These are phyloP conservation scores for Regulus satrapa DNA, from an alignment of 2,113 vertebrate species.

Conservation along the genomic window DNA sequence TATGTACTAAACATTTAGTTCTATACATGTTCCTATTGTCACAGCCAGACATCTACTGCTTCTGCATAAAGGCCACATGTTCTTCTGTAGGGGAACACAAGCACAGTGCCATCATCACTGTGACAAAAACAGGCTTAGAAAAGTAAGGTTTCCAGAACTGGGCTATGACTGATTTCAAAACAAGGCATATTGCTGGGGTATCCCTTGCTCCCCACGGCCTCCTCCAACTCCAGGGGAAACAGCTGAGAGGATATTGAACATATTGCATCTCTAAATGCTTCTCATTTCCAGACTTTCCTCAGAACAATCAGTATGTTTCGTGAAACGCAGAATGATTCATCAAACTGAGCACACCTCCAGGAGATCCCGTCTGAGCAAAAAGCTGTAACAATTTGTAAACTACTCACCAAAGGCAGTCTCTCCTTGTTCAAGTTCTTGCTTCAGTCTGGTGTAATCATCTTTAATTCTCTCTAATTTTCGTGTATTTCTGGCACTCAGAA, in stretches of 20 bases:
- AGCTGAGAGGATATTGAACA: not conserved
- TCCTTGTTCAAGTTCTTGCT: constrained; percentile 76
- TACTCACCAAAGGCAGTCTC: constrained; percentile 80
- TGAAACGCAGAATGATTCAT: not conserved
- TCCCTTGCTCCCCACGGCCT: rapidly evolving
- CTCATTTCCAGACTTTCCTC: not conserved
- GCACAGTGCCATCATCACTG: not conserved
- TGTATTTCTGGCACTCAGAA: constrained; percentile 72
- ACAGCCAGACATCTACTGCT: not conserved
- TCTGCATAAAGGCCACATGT: not conserved
- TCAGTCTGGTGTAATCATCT: constrained; percentile 76
- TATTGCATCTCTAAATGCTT: not conserved
- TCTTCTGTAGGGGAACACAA: not conserved
- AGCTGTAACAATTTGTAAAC: not conserved
- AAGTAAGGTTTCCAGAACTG: not conserved
- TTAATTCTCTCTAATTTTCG: constrained; percentile 77
- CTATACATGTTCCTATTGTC: not conserved
- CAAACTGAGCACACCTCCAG: not conserved
- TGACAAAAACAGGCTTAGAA: not conserved
- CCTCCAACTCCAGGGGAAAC: not conserved
- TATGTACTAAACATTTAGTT: not conserved
- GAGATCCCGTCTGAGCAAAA: not conserved
- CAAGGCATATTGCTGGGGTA: not conserved
- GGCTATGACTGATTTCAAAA: not conserved
- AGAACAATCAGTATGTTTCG: not conserved